Evolutionary conservation across 2,113 vertebrate species (phyloP).

Genomic region (Atractosteus spatula): DNA sequence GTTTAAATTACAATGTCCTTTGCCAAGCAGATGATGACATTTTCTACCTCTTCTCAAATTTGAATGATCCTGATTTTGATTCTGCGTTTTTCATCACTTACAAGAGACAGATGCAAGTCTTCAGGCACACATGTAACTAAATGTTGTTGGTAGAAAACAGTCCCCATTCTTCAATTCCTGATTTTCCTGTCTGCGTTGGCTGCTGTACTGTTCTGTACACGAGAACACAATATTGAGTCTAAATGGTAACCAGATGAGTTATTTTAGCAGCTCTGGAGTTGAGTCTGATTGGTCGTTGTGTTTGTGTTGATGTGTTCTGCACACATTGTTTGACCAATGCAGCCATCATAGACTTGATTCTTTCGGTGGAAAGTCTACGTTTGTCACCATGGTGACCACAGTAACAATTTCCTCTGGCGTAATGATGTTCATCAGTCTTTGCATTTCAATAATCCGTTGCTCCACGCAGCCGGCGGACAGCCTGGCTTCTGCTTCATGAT

Average conservation of each 20-base stretch:
- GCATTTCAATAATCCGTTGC: conserved; percentile 94
- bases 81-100: not conserved
- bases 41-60: conserved; percentile 15
- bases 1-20: conserved; percentile 21
- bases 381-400: conserved; percentile 97
- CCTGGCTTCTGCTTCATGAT: conserved; percentile 95
- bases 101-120: conserved; percentile 32
- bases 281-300: conserved; percentile 61
- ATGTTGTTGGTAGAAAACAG: conserved; percentile 42
- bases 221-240: conserved; percentile 20
- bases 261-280: conserved; percentile 67
- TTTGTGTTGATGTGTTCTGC: conserved; percentile 3
- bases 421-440: conserved; percentile 86
- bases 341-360: conserved; percentile 97
- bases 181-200: conserved; percentile 24
- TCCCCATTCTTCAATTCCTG: conserved; percentile 53
- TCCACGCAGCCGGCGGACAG: conserved; percentile 94
- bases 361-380: conserved; percentile 97
- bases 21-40: conserved; percentile 11
- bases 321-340: conserved; percentile 35
- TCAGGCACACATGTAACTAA: conserved; percentile 48
- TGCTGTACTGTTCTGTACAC: conserved; percentile 18
- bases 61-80: conserved; percentile 14
- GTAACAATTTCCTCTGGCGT: conserved; percentile 95
- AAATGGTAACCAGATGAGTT: conserved; percentile 42